Percentiles rank a stretch among this genome's conserved stretches.
Conservation (phyloP, 2,113 vertebrate genomes). For the Dendropsophus ebraccatus region DNA sequence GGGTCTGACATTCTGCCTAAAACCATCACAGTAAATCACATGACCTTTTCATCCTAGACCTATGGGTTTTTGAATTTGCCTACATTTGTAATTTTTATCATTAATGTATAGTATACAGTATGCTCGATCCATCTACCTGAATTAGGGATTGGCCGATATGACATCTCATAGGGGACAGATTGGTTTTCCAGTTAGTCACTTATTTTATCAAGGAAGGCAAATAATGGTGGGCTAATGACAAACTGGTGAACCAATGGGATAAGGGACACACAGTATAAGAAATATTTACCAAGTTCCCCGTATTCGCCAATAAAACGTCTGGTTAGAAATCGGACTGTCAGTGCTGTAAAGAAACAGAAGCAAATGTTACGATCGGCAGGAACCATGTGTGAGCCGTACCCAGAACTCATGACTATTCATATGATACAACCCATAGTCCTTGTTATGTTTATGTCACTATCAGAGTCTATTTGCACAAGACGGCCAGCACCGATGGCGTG, state of each 20-base stretch:
- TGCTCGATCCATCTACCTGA: not conserved
- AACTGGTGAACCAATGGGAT: not conserved
- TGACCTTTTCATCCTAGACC: not conserved
- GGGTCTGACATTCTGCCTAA: not conserved
- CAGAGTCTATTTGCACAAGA: too few species aligned
- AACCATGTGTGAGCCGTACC: not conserved
- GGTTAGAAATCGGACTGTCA: slow-evolving; percentile 86
- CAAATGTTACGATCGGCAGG: not conserved
- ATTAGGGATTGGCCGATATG: not conserved
- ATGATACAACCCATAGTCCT: not conserved
- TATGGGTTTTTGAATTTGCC: not conserved
- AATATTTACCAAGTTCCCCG: slow-evolving; percentile 81
- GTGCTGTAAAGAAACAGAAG: slow-evolving; percentile 69
- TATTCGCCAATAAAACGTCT: slow-evolving; percentile 88
- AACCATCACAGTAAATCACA: not conserved
- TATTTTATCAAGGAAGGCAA: not conserved
- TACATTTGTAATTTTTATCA: not conserved
- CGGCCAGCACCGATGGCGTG: too few species aligned
- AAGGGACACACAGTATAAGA: not conserved
- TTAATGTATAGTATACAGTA: not conserved
- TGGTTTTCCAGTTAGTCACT: not conserved
- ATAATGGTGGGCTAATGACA: not conserved
- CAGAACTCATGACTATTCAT: not conserved
- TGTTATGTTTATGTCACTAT: not conserved
- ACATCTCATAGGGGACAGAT: not conserved